Base-by-base conservation (phyloP, 2,113 vertebrate genomes). In the Hypanus sabinus region DNA sequence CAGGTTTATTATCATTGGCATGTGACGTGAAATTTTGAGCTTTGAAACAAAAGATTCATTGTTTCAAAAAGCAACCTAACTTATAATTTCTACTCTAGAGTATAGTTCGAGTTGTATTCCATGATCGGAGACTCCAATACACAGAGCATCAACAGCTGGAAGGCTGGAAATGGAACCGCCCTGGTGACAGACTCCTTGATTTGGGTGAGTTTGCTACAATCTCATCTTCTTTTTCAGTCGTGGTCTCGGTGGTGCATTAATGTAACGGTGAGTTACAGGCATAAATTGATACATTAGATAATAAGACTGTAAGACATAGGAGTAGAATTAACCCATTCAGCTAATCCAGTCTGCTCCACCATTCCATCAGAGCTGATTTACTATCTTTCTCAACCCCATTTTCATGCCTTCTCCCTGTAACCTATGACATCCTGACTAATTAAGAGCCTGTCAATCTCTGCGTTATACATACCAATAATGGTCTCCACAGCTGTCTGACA, bases 81-180 rank as follows among this genome's bases (percentile, higher is more conserved):
- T 77, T 80, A 33, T 87, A 30, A n/a, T 60, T 33, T 94, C n/a
- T 79, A 94, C 94, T 27, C 79, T 94, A 97, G 97, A 97, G 97
- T 95, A 97, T 97, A 95, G 97, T 97, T 94, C 96, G 97, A 95
- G 97, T 97, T 75, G 97, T 97, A 36, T 97, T 97, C 95, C 97
- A 97, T 94, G 97, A 97, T 94, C 95, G 97, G 95, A 96, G 97
- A 93, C 95, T 97, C 22, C 97, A 97, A 3, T 97, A 97, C 12
- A 97, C 96, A 8, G 97, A 97, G 92, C 97, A 97, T 94, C 97
- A 97, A 94, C 97, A 97, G 80, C 95, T 97, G 8, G 97, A 97
- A 95, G 97, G 97, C 8, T 97, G 97, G 97, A 97, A 96, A 95
- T 97, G 97, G 97, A 97, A 97, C 94, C 97, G 97, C 94, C 97